Evolutionary conservation across 2,113 vertebrate genomes (phyloP), one percentile per base, ranked within the genome.

Genomic region (Aegotheles bennettii): DNA sequence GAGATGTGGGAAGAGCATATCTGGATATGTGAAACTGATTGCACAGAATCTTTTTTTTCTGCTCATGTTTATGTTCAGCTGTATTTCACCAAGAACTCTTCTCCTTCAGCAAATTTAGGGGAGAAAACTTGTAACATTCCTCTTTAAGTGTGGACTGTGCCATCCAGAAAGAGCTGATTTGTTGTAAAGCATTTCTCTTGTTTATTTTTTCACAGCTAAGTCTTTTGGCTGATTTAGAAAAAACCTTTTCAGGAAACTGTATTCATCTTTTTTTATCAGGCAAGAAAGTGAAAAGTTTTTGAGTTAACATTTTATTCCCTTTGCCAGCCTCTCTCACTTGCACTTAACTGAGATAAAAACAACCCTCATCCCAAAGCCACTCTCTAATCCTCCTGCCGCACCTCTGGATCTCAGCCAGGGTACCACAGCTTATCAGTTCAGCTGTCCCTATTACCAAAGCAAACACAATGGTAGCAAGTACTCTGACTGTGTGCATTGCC

Each of bases 401-500:
- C n/a, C 14, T 67, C 74, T 85, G 47, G 29, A 25, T 43, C 1
- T 1, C 57, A 33, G 9, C 51, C 56, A 23, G 25, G 2, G 9
- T 43, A 20, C 24, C 42, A 6, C 51, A 67, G 40, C 5, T 53
- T 35, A 18, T 17, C 45, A 26, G 28, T n/a, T 29, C n/a, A 15
- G n/a, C 18, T 1, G 1, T 47, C 20, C 45, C 33, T 23, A 3
- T 40, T 13, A 12, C 28, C 13, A 56, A 54, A 77, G 21, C 42
- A 50, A 50, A 69, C 16, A 10, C 29, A 51, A 23, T 3, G 0
- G 0, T 17, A 56, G 38, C 16, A 31, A 57, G 26, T 4, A 3
- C 45, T 13, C 24, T 0, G 12, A 3, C 20, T 16, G 7, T 21
- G 8, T 3, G 29, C 67, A 23, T 33, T 1, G 0, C n/a, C 70